Evolutionary conservation across 2,888 invertebrate genomes (phyloP).

Genomic region (Sicus ferrugineus): DNA sequence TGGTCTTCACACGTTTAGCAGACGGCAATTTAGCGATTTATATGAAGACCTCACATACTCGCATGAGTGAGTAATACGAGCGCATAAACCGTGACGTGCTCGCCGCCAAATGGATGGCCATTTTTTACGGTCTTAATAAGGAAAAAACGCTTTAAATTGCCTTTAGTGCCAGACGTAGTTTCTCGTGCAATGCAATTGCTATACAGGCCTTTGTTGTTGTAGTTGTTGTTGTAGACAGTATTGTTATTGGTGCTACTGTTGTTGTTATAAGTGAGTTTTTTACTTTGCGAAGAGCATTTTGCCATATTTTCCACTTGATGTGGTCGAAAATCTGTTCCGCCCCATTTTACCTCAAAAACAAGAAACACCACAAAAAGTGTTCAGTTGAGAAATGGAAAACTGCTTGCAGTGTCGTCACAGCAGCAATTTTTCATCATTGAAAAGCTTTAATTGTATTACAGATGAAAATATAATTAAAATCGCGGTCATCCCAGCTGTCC

Average conservation of each 20-base stretch:
- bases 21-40: neutral
- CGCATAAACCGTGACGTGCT: slow-evolving; percentile 11
- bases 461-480: neutral
- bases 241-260: slow-evolving; percentile 5
- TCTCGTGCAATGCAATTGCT: slow-evolving; percentile 56
- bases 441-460: neutral
- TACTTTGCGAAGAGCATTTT: too few relatives aligned
- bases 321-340: neutral
- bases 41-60: neutral
- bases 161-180: slow-evolving; percentile 60
- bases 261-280: neutral
- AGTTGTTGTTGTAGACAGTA: slow-evolving; percentile 35
- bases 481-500: neutral
- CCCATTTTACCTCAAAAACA: neutral
- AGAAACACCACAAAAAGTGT: neutral
- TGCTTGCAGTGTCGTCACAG: neutral
- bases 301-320: neutral
- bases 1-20: neutral
- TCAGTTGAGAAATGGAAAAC: neutral
- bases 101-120: neutral
- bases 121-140: slow-evolving; percentile 18
- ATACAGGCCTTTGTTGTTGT: too few relatives aligned
- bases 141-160: slow-evolving; percentile 54
- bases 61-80: slow-evolving; percentile 18
- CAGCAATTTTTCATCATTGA: slow-evolving; percentile 19